phyloP scores from a whole-genome alignment of 2,797 vertebrate genomes.

The Merluccius polli region DNA sequence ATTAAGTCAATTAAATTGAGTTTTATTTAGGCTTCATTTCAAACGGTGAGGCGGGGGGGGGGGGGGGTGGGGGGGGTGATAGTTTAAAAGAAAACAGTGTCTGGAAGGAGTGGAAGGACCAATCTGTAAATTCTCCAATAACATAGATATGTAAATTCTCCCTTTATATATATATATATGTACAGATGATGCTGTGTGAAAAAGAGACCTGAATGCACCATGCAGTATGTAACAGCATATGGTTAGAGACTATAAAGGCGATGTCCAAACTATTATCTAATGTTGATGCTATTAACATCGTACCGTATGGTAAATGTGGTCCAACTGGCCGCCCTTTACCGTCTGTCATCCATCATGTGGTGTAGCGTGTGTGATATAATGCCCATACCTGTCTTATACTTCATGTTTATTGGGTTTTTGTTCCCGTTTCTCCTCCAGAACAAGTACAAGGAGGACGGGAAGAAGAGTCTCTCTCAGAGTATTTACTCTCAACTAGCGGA shows the following conservation, averaged over 20 bases:
- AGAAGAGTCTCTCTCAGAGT: conserved; percentile 22
- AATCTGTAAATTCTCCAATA: too few species aligned
- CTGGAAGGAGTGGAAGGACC: too few species aligned
- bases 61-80: too few species aligned
- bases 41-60: too few species aligned
- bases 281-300: neutral
- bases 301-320: neutral
- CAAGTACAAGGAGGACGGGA: conserved; percentile 43
- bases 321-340: neutral
- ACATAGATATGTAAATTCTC: too few species aligned
- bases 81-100: too few species aligned
- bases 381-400: neutral
- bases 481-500: conserved; percentile 47
- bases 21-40: too few species aligned
- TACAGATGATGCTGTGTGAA: too few species aligned
- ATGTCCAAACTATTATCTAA: neutral
- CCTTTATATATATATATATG: too few species aligned
- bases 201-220: too few species aligned
- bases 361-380: neutral
- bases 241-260: neutral
- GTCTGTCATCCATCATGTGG: neutral
- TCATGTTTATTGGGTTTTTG: neutral
- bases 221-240: too few species aligned
- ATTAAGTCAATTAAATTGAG: too few species aligned
- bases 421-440: conserved; percentile 47